Conservation (phyloP, 2,888 invertebrate species). For the Muschampia plurimacula region DNA sequence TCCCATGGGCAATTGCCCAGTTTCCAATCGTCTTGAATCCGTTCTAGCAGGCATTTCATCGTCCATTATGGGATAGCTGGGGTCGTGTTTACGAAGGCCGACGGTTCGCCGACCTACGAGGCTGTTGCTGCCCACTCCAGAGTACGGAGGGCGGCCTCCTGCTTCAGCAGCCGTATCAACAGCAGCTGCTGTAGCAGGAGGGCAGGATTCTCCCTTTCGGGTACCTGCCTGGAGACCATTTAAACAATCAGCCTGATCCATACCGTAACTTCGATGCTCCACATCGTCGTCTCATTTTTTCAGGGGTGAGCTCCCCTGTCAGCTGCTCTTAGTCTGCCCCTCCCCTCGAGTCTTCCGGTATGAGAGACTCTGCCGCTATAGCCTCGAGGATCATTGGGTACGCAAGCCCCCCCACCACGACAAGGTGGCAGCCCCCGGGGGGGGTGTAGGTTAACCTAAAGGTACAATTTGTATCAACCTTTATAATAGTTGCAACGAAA, state of each 20-base stretch:
- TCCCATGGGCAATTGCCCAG: too few relatives aligned
- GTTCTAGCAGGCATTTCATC: too few relatives aligned
- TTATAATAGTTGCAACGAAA: background rate
- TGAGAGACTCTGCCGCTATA: too few relatives aligned
- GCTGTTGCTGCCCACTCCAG: background rate
- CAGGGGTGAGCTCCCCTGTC: conserved; percentile 14
- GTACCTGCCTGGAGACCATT: background rate
- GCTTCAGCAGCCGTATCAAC: too few relatives aligned
- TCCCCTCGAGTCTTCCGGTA: too few relatives aligned
- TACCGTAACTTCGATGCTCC: background rate
- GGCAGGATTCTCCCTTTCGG: background rate
- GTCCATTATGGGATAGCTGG: too few relatives aligned
- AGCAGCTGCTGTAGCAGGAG: background rate
- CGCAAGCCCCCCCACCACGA: too few relatives aligned
- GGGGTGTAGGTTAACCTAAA: conserved; percentile 20
- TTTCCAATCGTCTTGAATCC: too few relatives aligned
- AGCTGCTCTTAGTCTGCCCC: background rate
- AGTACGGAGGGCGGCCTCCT: background rate
- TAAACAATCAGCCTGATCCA: background rate
- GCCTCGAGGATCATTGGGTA: too few relatives aligned
- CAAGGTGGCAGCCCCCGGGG: too few relatives aligned
- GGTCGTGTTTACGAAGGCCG: background rate
- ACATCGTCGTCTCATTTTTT: conserved; percentile 14
- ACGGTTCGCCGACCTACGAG: background rate
- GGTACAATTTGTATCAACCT: background rate